These are phyloP conservation scores for Sylvietta virens DNA, from an alignment of 2,113 vertebrate species.

Conservation along the genomic window DNA sequence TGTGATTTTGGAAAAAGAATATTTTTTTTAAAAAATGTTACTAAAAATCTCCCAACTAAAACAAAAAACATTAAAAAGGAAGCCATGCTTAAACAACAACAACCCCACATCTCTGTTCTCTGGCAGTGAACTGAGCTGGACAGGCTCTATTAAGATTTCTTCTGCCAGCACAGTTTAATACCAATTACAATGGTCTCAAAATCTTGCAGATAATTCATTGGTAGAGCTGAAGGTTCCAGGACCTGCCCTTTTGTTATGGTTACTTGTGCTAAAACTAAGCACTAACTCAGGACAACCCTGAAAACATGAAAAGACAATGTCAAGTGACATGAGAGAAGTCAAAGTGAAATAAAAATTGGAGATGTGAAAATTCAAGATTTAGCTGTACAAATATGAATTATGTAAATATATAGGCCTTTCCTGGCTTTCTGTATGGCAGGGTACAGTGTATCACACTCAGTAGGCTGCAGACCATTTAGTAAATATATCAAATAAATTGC, in stretches of 20 bases:
- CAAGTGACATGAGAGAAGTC: not conserved
- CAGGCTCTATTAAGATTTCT: not conserved
- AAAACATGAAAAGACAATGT: not conserved
- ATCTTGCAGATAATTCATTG: not conserved
- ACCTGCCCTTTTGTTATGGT: not conserved
- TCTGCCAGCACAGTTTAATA: not conserved
- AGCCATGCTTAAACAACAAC: not conserved
- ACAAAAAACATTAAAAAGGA: not conserved
- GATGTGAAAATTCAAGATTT: not conserved
- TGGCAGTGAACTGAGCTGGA: not conserved
- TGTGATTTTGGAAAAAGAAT: not conserved
- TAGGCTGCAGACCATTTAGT: not conserved
- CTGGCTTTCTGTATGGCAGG: not conserved
- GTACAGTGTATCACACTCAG: not conserved
- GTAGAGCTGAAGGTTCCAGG: not conserved
- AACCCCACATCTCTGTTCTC: not conserved
- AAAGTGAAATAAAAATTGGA: not conserved
- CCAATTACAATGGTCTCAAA: not conserved
- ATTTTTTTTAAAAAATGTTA: not conserved
- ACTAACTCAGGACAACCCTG: not conserved
- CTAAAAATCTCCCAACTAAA: not conserved
- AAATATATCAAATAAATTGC: not conserved
- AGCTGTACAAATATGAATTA: not conserved
- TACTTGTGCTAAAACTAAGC: not conserved
- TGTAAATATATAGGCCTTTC: not conserved